phyloP scores from a whole-genome alignment of 1,140 invertebrate genomes.

The Galleria mellonella region DNA sequence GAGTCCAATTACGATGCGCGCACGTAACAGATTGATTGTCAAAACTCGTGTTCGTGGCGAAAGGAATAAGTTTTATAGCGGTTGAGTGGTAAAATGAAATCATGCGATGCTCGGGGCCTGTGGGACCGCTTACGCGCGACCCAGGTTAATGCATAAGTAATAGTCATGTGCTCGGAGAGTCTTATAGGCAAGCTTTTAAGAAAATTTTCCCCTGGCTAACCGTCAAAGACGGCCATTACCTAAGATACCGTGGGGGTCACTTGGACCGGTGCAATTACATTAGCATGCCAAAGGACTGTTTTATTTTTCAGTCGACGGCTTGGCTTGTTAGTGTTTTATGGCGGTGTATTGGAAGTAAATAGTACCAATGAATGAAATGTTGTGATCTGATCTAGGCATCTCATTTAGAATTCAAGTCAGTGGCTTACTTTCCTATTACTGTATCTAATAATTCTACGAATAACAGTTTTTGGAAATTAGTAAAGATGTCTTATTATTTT shows the following conservation, averaged over 20 bases:
- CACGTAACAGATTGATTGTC: slow-evolving; percentile 28
- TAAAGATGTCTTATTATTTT: too few species aligned
- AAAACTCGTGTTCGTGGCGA: slow-evolving; percentile 8
- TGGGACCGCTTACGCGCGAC: slow-evolving; percentile 38
- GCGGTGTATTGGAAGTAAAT: too few species aligned
- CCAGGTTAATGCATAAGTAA: slow-evolving; percentile 58
- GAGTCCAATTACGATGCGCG: neutral
- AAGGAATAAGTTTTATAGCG: slow-evolving; percentile 18
- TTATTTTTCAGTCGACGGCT: neutral
- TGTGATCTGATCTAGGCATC: too few species aligned
- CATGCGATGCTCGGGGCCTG: slow-evolving; percentile 29
- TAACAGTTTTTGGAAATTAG: too few species aligned
- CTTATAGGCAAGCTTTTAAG: slow-evolving; percentile 46
- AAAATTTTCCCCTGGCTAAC: slow-evolving; percentile 30
- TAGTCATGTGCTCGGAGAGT: slow-evolving; percentile 33
- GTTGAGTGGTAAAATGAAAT: slow-evolving; percentile 46
- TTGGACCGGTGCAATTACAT: too few species aligned
- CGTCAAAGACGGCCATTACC: too few species aligned
- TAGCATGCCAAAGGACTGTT: too few species aligned
- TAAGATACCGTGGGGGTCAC: too few species aligned
- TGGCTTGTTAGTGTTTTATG: slow-evolving; percentile 15
- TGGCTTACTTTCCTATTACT: too few species aligned
- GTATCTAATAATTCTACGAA: too few species aligned
- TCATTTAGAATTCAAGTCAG: too few species aligned
- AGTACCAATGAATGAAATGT: too few species aligned